Evolutionary conservation across 2,888 invertebrate genomes (phyloP), one percentile per base, ranked within the genome.

Genomic region (Horisme vitalbata): DNA sequence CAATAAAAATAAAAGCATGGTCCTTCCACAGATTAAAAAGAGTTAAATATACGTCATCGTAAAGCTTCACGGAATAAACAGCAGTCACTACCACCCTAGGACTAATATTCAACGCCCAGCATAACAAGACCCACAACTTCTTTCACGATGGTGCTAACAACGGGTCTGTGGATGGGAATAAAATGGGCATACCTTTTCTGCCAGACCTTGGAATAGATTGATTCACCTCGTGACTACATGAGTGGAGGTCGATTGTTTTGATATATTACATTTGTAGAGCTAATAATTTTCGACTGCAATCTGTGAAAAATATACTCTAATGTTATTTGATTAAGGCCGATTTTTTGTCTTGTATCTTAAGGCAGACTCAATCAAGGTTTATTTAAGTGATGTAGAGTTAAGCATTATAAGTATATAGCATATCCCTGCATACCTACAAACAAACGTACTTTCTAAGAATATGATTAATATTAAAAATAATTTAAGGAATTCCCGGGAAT

Each of bases 131-230:
- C 72, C 45, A 15, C 47, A 5, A 2, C 21, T 11, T 38, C 62
- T 57, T 63, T 59, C 45, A 59, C 9, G 23, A n/a, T 18, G 24
- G 13, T 50, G 32, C 23, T 41, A 45, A 48, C 3, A 13, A 45
- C 23, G 48, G 63, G 30, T 65, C 61, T 48, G 6, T 5, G 44
- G 46, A 33, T 18, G 18, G 18, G 18, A 43, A 66, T 61, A 69
- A 71, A 69, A 70, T 75, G 72, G 75, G 58, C 62, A 68, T 65
- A 75, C 77, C 82, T 80, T 77, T 82, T 79, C n/a, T 65, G 65
- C 51, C 54, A 68, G 72, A 70, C 83, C 83, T 82, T 84, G 81
- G 68, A 64, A n/a, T 70, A 71, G 77, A 83, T 82, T 85, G 84
- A 85, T 81, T 85, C 78, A 82, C 79, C 77, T 77, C 77, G 71